Evolutionary conservation across 2,797 vertebrate species (phyloP).

Genomic region (Selene dorsalis): DNA sequence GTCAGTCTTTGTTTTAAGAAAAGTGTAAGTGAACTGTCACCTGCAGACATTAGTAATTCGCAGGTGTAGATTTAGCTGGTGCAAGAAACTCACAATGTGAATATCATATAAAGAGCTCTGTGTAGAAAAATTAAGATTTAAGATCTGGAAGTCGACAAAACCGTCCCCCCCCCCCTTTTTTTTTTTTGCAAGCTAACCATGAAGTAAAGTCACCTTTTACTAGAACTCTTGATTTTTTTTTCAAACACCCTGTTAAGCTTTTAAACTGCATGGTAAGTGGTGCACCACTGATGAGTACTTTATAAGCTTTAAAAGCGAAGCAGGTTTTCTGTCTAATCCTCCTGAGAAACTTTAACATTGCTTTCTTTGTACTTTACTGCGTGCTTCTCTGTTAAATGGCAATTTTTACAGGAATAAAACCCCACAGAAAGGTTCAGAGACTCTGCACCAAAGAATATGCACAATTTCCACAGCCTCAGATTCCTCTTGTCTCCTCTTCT

Average conservation of each 20-base stretch:
- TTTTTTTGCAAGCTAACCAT: constrained; percentile 20
- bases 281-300: constrained; percentile 38
- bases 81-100: constrained; percentile 20
- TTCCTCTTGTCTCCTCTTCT: constrained; percentile 53
- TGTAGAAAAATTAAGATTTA: constrained; percentile 9
- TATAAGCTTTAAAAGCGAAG: constrained; percentile 29
- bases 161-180: too few species aligned
- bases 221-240: constrained; percentile 31
- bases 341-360: constrained; percentile 36
- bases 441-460: constrained; percentile 34
- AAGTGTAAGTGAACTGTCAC: constrained; percentile 47
- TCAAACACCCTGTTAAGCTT: constrained; percentile 49
- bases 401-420: constrained; percentile 51
- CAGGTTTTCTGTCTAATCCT: constrained; percentile 30
- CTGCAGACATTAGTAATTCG: constrained; percentile 53
- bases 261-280: constrained; percentile 39
- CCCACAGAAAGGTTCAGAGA: constrained; percentile 39
- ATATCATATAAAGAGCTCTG: not conserved
- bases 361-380: constrained; percentile 35
- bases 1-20: constrained; percentile 43
- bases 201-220: constrained; percentile 2
- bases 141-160: constrained; percentile 8
- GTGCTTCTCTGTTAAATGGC: constrained; percentile 35
- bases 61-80: constrained; percentile 33
- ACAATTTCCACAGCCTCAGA: constrained; percentile 60